Conservation (phyloP, 2,888 invertebrate genomes). For the Tachina grossa region DNA sequence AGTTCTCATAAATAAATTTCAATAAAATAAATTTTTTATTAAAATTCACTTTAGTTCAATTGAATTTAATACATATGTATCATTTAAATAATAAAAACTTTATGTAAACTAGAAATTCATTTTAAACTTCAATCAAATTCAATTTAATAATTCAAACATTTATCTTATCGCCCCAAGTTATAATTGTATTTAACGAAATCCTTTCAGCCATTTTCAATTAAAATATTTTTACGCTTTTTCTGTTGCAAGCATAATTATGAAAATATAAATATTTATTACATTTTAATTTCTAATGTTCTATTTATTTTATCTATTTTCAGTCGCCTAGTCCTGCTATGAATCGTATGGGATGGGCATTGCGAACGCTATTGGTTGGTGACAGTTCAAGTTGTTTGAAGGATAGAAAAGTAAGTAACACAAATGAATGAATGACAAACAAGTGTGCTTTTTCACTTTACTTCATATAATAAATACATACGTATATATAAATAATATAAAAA, state of each 20-base stretch:
- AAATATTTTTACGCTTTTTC: background rate
- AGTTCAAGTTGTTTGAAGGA: slow-evolving; percentile 86
- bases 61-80: too few relatives aligned
- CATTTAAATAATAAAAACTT: too few relatives aligned
- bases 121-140: background rate
- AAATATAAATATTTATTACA: slow-evolving; percentile 3
- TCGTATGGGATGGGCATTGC: slow-evolving; percentile 88
- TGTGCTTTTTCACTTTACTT: background rate
- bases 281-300: slow-evolving; percentile 14
- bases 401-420: slow-evolving; percentile 83
- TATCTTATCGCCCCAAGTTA: background rate
- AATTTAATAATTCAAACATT: background rate
- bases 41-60: too few relatives aligned
- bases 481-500: background rate
- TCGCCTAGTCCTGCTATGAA: slow-evolving; percentile 87
- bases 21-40: too few relatives aligned
- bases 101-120: background rate
- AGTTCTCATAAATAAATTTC: too few relatives aligned
- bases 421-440: slow-evolving; percentile 3
- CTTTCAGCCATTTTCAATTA: slow-evolving; percentile 3
- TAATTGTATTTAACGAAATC: background rate
- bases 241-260: slow-evolving; percentile 21
- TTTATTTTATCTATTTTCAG: slow-evolving; percentile 77
- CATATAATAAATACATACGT: too few relatives aligned
- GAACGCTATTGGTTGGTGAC: slow-evolving; percentile 87